A percentile compares a stretch with the other conserved stretches of the same genome.
phyloP scores from a whole-genome alignment of 2,888 invertebrate genomes.

The Scaptodrosophila latifasciaeformis region DNA sequence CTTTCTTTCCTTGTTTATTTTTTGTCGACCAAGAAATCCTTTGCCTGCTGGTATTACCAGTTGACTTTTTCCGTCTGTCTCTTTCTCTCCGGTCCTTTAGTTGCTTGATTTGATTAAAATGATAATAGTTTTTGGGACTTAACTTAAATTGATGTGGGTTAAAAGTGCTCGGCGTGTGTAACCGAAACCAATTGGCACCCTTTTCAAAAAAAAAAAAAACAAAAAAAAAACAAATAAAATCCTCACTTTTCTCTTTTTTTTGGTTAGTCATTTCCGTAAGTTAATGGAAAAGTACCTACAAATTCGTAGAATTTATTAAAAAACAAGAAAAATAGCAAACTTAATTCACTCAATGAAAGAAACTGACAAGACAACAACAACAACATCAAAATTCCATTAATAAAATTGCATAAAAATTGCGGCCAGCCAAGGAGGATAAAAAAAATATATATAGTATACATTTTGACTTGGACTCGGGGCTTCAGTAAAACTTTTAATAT shows the following conservation, averaged over 20 bases:
- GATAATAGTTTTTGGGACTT: conserved; percentile 65
- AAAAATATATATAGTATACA: too few species aligned
- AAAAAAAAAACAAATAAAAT: not conserved
- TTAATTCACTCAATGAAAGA: too few species aligned
- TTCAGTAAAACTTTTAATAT: too few species aligned
- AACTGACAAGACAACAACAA: not conserved
- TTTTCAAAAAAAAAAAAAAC: not conserved
- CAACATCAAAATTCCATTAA: conserved; percentile 51
- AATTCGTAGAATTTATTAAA: too few species aligned
- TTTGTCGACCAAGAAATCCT: conserved; percentile 21
- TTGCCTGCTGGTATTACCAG: not conserved
- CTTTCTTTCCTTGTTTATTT: not conserved
- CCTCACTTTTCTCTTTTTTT: not conserved
- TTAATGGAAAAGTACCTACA: not conserved
- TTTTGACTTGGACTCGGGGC: not conserved
- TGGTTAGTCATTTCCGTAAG: too few species aligned
- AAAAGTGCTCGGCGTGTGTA: conserved; percentile 12
- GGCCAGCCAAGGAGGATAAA: too few species aligned
- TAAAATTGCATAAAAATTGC: conserved; percentile 49
- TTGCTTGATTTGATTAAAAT: conserved; percentile 64
- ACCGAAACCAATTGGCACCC: conserved; percentile 1
- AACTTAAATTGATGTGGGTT: conserved; percentile 64
- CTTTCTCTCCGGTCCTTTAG: conserved; percentile 16
- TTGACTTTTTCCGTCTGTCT: conserved; percentile 19
- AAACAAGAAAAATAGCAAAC: too few species aligned